Evolutionary conservation across 2,888 invertebrate species (phyloP), one percentile per base, ranked within the genome.

Genomic region (Andrena haemorrhoa): DNA sequence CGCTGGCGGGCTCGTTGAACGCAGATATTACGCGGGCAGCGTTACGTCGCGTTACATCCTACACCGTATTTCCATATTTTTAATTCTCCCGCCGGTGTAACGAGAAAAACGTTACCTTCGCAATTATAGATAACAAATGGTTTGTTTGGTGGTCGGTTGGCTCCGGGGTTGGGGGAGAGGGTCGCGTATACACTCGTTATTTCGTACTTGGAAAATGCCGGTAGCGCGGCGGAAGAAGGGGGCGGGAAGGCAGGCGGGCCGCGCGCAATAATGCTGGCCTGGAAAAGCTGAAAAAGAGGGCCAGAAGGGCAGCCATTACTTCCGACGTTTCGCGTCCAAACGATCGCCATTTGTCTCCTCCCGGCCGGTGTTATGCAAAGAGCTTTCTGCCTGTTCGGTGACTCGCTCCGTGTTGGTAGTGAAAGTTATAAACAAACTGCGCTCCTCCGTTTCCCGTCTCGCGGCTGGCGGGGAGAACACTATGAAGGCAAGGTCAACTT

Each of bases 271-370:
- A 87, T 85, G 82, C 85, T 81, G 83, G 78, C 87, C 83, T 89
- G 89, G 85, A 89, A 88, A 89, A 88, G 87, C 85, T 88, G 85
- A 87, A 88, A 88, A 88, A 88, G 89, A 88, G 89, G 84, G 89
- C 83, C 86, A 89, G 84, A 86, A 89, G 87, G 85, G 81, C 88
- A 83, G 82, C 86, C 86, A 88, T 89, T 88, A 89, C 89, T 90
- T 90, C 86, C 87, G 85, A 88, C 86, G 85, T 84, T 88, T 82
- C 85, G 86, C 86, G 79, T 82, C 89, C 83, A 84, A 89, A 89
- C 88, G 84, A 89, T 89, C 82, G 86, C 86, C 85, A 90, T 89
- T 90, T 89, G 88, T 90, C 90, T 89, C 84, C 77, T 80, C 82
- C 85, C 87, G 83, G 86, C 83, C 82, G 86, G 85, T 82, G 83